phyloP scores from a whole-genome alignment of 2,888 invertebrate species.

The Pyralis farinalis region DNA sequence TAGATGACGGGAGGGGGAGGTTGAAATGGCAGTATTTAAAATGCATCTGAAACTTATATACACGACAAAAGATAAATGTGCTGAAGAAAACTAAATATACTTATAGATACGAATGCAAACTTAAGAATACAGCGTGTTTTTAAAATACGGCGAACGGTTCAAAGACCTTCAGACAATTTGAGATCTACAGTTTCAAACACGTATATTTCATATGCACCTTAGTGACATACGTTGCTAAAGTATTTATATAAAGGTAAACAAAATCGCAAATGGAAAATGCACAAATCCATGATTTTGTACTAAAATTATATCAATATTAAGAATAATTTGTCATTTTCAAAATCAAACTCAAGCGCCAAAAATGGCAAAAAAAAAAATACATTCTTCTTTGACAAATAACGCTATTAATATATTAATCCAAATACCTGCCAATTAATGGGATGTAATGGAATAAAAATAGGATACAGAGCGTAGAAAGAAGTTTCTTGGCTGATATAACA shows the following conservation, averaged over 20 bases:
- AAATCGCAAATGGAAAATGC: background rate
- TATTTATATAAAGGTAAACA: no score
- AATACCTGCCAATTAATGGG: background rate
- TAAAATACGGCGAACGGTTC: background rate
- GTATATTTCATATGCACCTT: constrained; percentile 2
- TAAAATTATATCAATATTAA: background rate
- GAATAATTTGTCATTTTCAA: background rate
- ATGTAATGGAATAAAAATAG: no score
- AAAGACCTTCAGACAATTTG: constrained; percentile 1
- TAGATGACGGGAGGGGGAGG: constrained; percentile 2
- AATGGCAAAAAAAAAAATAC: background rate
- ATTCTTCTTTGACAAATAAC: background rate
- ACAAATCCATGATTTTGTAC: background rate
- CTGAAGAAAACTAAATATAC: constrained; percentile 9
- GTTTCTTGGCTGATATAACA: no score
- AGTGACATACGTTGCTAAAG: no score
- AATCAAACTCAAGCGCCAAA: background rate
- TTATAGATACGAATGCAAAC: constrained; percentile 7
- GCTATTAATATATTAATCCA: background rate
- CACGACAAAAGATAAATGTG: constrained; percentile 8
- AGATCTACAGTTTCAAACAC: constrained; percentile 2
- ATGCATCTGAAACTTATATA: constrained; percentile 1
- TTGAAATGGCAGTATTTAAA: constrained; percentile 1
- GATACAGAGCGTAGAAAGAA: no score
- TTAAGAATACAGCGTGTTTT: constrained; percentile 2